Base-by-base conservation (phyloP, 2,888 invertebrate species). In the Xanthia togata region DNA sequence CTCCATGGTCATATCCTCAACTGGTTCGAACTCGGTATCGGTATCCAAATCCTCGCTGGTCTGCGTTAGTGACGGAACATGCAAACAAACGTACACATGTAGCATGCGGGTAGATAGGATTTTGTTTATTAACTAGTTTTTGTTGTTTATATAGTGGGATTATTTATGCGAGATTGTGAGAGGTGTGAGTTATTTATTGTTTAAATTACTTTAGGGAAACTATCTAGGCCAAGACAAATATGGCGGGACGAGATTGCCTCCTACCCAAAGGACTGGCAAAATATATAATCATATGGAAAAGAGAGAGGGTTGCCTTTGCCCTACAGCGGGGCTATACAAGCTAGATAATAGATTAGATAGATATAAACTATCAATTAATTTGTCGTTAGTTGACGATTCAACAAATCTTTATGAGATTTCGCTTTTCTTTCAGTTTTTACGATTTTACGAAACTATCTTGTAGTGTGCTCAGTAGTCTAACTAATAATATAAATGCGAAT, bases 1-100 rank as follows among this genome's bases (percentile, higher is more conserved):
- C 92, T 97, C 97, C 96, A 97, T 96, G 79, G 97, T 97, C 97
- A 97, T 97, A 89, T 97, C 97, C 88, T 97, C 97, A 76, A 97
- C 97, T 5, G 97, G 97, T 91, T 97, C 97, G 94, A 97, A 97
- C 93, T 97, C 97, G 14, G 97, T 97, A 90, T 97, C 97, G 2
- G 97, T 97, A 92, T 97, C 97, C 87, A 97, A 93, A 84, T 97
- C 97, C 93, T 97, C 97, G 88, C 97, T 97, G 76, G 97, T 97
- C 97, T 97, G 95, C 86, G 81, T 87, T 86, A 84, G 91, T 91
- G 75, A 87, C 87, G 88, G 80, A 88, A 89, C 87, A 88, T 84
- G 84, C 89, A 82, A 87, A 85, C 85, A 87, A 84, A 88, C 83
- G 60, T 86, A 80, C 83, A 91, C 79, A 83, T 86, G 60, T 50